These are phyloP conservation scores for Athene noctua DNA, from an alignment of 2,113 vertebrate species.

Conservation along the genomic window DNA sequence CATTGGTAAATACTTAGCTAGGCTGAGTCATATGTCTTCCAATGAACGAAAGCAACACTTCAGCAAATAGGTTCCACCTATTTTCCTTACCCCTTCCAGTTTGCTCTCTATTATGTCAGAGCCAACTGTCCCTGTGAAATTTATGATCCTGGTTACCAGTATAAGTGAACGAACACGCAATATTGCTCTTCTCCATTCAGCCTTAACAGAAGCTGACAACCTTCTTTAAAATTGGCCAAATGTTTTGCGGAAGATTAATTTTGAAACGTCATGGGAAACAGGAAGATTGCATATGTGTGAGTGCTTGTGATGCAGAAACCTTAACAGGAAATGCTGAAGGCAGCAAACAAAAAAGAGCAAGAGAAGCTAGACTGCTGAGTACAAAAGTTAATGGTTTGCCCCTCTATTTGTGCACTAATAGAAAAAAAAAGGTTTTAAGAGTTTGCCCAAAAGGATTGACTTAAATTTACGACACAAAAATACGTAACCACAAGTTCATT, in stretches of 20 bases:
- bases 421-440: not conserved
- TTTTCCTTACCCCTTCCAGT: not conserved
- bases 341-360: not conserved
- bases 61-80: not conserved
- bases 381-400: not conserved
- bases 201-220: not conserved
- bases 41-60: not conserved
- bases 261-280: not conserved
- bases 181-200: not conserved
- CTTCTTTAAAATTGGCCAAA: not conserved
- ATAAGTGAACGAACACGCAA: not conserved
- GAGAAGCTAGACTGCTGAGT: not conserved
- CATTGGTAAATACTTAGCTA: not conserved
- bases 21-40: not conserved
- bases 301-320: not conserved
- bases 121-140: not conserved
- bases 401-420: not conserved
- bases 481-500: not conserved
- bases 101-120: not conserved
- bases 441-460: not conserved
- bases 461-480: not conserved
- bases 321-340: not conserved
- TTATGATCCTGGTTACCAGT: not conserved
- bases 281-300: not conserved
- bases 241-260: not conserved